phyloP scores from a whole-genome alignment of 2,113 vertebrate species.

The Corythoichthys haematopterus region DNA sequence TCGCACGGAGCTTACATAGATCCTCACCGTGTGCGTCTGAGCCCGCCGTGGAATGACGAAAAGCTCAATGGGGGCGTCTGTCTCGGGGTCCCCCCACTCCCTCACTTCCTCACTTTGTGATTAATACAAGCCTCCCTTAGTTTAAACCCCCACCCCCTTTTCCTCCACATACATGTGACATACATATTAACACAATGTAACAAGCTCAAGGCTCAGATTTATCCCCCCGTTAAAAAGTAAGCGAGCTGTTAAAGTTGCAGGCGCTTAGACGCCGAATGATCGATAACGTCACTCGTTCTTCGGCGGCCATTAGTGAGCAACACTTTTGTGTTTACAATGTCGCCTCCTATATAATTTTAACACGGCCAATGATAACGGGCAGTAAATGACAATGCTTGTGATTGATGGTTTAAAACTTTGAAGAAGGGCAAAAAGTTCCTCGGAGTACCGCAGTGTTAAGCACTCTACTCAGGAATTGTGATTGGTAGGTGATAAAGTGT shows the following conservation, averaged over 20 bases:
- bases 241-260: constrained; percentile 72
- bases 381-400: constrained; percentile 68
- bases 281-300: constrained; percentile 73
- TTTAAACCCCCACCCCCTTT: constrained; percentile 1
- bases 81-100: constrained; percentile 50
- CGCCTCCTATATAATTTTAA: constrained; percentile 63
- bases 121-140: constrained; percentile 49
- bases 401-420: constrained; percentile 72
- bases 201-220: constrained; percentile 62
- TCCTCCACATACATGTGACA: constrained; percentile 60
- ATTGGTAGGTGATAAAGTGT: constrained; percentile 68
- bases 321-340: constrained; percentile 53
- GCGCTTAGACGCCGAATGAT: constrained; percentile 66
- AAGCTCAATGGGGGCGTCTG: constrained; percentile 65
- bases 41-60: constrained; percentile 66
- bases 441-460: constrained; percentile 43
- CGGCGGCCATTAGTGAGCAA: constrained; percentile 62
- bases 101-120: constrained; percentile 50
- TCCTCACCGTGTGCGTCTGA: constrained; percentile 55
- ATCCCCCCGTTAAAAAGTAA: constrained; percentile 72
- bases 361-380: constrained; percentile 62
- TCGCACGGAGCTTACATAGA: constrained; percentile 66
- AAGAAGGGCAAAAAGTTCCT: constrained; percentile 59
- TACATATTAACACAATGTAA: constrained; percentile 73
- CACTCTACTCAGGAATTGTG: constrained; percentile 40